A percentile compares a stretch with the other conserved stretches of the same genome.
Evolutionary conservation across 2,797 vertebrate species (phyloP).

Genomic region (Peromyscus aztecus): DNA sequence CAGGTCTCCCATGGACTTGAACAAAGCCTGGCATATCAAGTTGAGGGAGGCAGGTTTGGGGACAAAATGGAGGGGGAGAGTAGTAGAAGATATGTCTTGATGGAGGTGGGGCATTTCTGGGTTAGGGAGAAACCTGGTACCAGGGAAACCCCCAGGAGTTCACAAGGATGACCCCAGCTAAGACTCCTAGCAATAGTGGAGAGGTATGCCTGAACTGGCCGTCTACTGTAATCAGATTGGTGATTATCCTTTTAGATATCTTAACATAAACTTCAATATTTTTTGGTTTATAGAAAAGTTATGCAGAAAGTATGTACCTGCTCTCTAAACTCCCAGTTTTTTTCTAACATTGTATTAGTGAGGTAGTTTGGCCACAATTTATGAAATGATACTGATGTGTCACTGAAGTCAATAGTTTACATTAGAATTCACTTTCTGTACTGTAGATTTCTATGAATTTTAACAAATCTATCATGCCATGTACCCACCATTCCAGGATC

Average conservation of each 20-base stretch:
- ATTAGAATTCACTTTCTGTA: neutral
- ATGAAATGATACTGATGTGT: neutral
- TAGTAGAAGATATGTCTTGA: too few species aligned
- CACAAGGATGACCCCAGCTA: too few species aligned
- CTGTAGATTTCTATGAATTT: neutral
- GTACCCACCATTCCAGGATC: neutral
- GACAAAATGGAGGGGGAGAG: too few species aligned
- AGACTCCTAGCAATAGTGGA: too few species aligned
- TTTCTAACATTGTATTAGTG: neutral
- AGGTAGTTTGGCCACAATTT: neutral
- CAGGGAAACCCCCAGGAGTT: too few species aligned
- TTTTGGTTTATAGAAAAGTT: slow-evolving; percentile 59
- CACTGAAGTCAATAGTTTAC: neutral
- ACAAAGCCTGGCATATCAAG: too few species aligned
- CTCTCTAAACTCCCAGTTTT: neutral
- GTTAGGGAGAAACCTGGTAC: neutral
- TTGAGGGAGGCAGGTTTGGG: too few species aligned
- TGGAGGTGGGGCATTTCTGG: neutral
- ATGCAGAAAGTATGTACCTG: neutral
- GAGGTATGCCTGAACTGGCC: too few species aligned
- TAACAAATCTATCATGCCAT: neutral
- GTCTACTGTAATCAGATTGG: too few species aligned
- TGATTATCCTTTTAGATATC: neutral
- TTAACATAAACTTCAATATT: neutral
- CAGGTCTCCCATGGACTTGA: too few species aligned